A percentile compares a stretch with the other conserved stretches of the same genome.
Conservation (phyloP, 2,113 vertebrate species). For the Sinocyclocheilus maitianheensis region DNA sequence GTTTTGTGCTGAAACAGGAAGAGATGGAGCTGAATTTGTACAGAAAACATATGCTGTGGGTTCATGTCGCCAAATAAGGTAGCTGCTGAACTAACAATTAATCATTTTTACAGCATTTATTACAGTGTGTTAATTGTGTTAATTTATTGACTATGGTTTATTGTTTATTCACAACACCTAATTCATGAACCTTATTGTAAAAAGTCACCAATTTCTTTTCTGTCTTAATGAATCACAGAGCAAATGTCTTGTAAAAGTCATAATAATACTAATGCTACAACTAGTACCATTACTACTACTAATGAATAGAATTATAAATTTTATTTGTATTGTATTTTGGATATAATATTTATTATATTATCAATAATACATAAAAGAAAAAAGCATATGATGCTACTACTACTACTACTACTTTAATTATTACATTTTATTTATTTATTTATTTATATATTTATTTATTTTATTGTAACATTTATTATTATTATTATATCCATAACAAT, state of each 20-base stretch:
- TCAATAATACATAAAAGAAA: no score
- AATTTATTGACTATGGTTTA: neutral
- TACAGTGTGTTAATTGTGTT: neutral
- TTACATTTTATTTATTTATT: no score
- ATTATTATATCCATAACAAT: no score
- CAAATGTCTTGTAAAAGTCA: neutral
- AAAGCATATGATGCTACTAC: neutral
- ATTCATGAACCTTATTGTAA: neutral
- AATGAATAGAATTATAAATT: neutral
- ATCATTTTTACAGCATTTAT: neutral
- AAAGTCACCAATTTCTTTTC: neutral
- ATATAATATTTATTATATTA: no score
- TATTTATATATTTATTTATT: no score
- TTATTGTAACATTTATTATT: no score
- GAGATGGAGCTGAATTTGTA: constrained; percentile 8
- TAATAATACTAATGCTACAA: no score
- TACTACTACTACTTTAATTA: neutral
- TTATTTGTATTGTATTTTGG: no score
- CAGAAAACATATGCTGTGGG: constrained; percentile 50
- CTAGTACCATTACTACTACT: neutral
- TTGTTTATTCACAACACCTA: neutral
- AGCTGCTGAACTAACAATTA: neutral
- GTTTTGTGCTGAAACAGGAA: neutral
- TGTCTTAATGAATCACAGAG: neutral
- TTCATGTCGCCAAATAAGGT: neutral